These are phyloP conservation scores for Heteromormyrus szaboi DNA, from an alignment of 2,797 vertebrate genomes.

Conservation along the genomic window DNA sequence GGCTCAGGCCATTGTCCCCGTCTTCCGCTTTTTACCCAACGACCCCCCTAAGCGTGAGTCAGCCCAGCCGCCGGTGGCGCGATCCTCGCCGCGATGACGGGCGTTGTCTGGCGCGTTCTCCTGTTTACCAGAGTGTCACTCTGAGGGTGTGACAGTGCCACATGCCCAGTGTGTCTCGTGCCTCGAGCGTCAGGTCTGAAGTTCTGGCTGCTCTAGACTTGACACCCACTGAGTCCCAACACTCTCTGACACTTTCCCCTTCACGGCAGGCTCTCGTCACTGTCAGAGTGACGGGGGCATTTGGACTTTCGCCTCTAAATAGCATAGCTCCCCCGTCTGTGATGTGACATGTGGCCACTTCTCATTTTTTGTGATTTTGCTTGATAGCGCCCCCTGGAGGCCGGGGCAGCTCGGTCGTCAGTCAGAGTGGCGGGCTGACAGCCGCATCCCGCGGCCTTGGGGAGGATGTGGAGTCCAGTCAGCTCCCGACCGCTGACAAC, in stretches of 20 bases:
- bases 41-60: conserved; percentile 43
- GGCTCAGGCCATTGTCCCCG: conserved; percentile 74
- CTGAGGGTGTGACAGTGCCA: background rate
- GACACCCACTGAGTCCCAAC: background rate
- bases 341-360: conserved; percentile 2
- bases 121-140: background rate
- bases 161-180: background rate
- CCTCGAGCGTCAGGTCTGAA: background rate
- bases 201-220: background rate
- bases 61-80: conserved; percentile 34
- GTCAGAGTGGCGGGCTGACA: conserved; percentile 11
- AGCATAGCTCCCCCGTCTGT: background rate
- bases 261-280: background rate
- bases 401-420: background rate
- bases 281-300: background rate
- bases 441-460: conserved; percentile 22
- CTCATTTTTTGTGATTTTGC: background rate
- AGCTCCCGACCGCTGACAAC: conserved; percentile 31
- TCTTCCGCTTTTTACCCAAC: conserved; percentile 64
- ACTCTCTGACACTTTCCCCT: background rate
- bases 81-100: background rate
- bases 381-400: conserved; percentile 13
- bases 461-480: conserved; percentile 22
- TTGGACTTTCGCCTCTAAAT: background rate
- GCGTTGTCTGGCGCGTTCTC: background rate